A percentile compares a stretch with the other conserved stretches of the same genome.
phyloP scores from a whole-genome alignment of 2,113 vertebrate genomes.

The Junco hyemalis region DNA sequence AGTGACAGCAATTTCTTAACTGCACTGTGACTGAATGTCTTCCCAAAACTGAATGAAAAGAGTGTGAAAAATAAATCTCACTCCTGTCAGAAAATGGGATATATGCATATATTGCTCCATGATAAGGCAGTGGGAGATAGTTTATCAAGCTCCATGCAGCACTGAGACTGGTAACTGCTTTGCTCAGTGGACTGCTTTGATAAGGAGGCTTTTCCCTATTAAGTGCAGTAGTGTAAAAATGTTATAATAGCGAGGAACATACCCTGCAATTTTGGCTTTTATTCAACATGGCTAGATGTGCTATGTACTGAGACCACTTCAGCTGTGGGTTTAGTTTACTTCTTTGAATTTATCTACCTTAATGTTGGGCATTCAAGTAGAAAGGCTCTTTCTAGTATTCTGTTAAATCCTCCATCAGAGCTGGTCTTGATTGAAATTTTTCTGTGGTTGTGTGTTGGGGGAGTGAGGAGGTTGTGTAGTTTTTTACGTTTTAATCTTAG shows the following conservation, averaged over 20 bases:
- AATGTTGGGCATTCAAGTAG: background rate
- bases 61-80: background rate
- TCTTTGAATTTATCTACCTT: background rate
- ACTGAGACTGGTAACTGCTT: background rate
- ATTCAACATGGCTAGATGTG: background rate
- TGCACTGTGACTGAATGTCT: background rate
- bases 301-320: background rate
- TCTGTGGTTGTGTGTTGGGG: background rate
- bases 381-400: background rate
- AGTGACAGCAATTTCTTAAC: background rate
- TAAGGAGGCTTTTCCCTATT: slow-evolving; percentile 35
- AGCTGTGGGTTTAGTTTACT: background rate
- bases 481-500: background rate
- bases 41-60: background rate
- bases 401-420: background rate
- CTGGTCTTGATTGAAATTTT: background rate
- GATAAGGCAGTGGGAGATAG: background rate
- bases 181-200: slow-evolving; percentile 32
- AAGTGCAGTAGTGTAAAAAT: slow-evolving; percentile 50
- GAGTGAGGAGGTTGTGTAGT: background rate
- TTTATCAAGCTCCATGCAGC: background rate
- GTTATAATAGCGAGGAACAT: background rate
- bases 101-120: background rate
- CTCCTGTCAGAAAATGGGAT: background rate
- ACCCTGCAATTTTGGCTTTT: background rate